Percentiles rank a stretch among this genome's conserved stretches.
Conservation (phyloP, 1,140 invertebrate species). For the Archivesica marissinica region DNA sequence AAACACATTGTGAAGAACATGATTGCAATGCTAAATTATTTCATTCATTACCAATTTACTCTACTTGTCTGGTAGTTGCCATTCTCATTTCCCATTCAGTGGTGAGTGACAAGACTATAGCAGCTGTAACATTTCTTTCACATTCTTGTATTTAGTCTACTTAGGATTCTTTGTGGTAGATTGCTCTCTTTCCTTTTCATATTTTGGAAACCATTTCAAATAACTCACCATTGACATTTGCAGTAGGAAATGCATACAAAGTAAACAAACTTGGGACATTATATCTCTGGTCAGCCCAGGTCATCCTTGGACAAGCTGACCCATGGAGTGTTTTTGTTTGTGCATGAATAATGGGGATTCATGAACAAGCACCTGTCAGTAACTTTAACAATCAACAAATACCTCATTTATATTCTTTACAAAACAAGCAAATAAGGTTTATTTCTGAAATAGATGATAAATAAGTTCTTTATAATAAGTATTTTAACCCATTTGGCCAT, state of each 20-base stretch:
- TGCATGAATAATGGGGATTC: not conserved
- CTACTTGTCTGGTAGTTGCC: too few relatives aligned
- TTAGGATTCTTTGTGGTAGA: not conserved
- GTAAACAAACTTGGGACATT: conserved; percentile 33
- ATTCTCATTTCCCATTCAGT: not conserved
- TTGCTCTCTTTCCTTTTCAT: conserved; percentile 30
- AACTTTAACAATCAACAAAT: too few relatives aligned
- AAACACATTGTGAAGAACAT: too few relatives aligned
- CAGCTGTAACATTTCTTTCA: conserved; percentile 28
- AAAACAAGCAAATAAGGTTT: not conserved
- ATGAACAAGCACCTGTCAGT: conserved; percentile 8
- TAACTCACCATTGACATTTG: conserved; percentile 17
- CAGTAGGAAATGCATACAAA: conserved; percentile 7
- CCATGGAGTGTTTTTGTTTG: not conserved
- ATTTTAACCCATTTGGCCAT: too few relatives aligned
- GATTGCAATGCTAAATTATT: too few relatives aligned
- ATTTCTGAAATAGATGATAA: not conserved
- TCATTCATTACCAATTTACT: too few relatives aligned
- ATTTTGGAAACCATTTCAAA: conserved; percentile 1
- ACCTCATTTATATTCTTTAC: not conserved
- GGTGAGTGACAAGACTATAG: conserved; percentile 5
- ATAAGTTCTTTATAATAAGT: too few relatives aligned
- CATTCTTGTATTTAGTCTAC: not conserved
- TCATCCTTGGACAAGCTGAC: not conserved
- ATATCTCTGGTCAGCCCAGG: not conserved